These are phyloP conservation scores for Hyla sarda DNA, from an alignment of 2,113 vertebrate genomes.

Conservation along the genomic window DNA sequence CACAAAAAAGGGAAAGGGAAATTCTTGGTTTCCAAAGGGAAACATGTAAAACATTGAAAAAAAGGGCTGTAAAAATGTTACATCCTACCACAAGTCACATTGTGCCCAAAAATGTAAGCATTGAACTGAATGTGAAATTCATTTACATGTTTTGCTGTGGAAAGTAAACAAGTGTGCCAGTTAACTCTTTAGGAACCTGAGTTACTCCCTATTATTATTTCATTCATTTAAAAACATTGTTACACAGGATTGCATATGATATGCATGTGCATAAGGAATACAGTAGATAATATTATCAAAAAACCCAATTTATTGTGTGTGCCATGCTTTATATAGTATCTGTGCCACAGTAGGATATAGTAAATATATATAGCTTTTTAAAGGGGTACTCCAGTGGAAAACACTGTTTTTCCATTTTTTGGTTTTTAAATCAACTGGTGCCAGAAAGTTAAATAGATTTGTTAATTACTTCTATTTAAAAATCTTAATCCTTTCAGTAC, in stretches of 20 bases:
- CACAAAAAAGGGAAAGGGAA: slow-evolving; percentile 57
- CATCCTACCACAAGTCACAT: slow-evolving; percentile 56
- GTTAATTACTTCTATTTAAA: no score
- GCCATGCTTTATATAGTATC: no score
- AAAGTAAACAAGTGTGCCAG: slow-evolving; percentile 17
- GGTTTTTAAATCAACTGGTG: no score
- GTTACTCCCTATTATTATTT: not conserved
- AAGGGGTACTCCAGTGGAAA: no score
- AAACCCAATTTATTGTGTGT: no score
- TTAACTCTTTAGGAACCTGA: not conserved
- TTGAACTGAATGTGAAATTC: slow-evolving; percentile 27
- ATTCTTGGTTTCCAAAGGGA: slow-evolving; percentile 55
- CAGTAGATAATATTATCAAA: no score
- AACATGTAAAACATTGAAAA: slow-evolving; percentile 52
- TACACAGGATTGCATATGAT: not conserved
- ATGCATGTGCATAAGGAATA: no score
- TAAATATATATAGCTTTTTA: no score
- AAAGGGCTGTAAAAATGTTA: slow-evolving; percentile 48
- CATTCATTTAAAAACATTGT: not conserved
- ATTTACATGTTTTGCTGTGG: slow-evolving; percentile 9
- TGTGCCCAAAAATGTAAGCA: slow-evolving; percentile 24
- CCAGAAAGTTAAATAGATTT: no score
- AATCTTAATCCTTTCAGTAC: no score
- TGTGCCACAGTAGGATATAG: no score
- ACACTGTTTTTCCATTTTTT: no score